These are phyloP conservation scores for Rhyacophila evoluta DNA, from an alignment of 2,888 invertebrate species.

Conservation along the genomic window DNA sequence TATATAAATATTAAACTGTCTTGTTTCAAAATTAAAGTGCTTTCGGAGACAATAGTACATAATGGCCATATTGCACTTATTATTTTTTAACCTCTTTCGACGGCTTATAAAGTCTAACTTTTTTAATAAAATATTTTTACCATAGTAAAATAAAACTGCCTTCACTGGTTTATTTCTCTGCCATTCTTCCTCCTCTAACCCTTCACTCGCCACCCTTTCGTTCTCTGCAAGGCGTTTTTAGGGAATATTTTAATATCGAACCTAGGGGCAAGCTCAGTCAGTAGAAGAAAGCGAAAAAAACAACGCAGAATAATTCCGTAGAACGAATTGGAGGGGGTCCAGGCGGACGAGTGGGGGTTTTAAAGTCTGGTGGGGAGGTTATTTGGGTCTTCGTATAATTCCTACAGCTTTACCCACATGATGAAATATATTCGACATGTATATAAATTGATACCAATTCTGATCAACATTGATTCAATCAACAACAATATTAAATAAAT, in stretches of 20 bases:
- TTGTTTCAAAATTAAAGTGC: too few relatives aligned
- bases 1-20: too few relatives aligned
- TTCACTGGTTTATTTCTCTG: background rate
- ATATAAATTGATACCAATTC: too few relatives aligned
- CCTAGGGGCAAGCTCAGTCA: constrained; percentile 40
- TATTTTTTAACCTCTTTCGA: too few relatives aligned
- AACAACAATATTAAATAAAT: too few relatives aligned
- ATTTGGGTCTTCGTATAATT: constrained; percentile 4
- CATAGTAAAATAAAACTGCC: too few relatives aligned
- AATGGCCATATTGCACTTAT: too few relatives aligned
- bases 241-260: constrained; percentile 55
- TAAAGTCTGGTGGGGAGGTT: constrained; percentile 16
- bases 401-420: background rate
- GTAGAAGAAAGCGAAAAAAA: constrained; percentile 25
- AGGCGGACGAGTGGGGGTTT: background rate
- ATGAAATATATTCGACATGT: background rate
- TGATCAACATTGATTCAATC: too few relatives aligned
- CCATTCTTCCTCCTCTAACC: constrained; percentile 26
- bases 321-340: constrained; percentile 30
- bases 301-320: constrained; percentile 31
- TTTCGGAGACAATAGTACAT: too few relatives aligned
- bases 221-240: constrained; percentile 50
- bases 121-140: too few relatives aligned
- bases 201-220: constrained; percentile 38
- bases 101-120: too few relatives aligned